phyloP scores from a whole-genome alignment of 2,113 vertebrate species.

The Motacilla alba region DNA sequence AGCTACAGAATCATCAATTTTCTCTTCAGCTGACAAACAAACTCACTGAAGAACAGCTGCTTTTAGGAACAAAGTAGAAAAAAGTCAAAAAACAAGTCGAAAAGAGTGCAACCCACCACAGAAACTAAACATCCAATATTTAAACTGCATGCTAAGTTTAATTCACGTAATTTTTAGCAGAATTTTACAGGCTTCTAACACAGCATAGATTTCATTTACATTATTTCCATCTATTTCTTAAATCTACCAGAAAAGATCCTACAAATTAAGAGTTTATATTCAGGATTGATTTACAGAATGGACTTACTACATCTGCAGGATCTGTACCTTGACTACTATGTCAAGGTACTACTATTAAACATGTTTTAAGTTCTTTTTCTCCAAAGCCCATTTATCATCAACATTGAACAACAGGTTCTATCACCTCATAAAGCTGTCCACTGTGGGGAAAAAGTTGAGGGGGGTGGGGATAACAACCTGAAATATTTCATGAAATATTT shows the following conservation, averaged over 20 bases:
- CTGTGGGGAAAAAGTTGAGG: fast-evolving
- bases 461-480: neutral
- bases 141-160: neutral
- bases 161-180: neutral
- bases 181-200: neutral
- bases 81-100: fast-evolving
- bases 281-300: neutral
- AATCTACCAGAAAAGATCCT: neutral
- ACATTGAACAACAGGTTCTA: neutral
- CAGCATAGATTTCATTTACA: neutral
- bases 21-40: neutral
- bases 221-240: neutral
- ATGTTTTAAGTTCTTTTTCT: fast-evolving
- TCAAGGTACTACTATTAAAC: neutral
- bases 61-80: neutral
- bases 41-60: neutral
- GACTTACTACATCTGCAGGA: neutral
- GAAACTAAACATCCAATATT: neutral
- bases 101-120: neutral
- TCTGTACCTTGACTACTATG: neutral
- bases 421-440: neutral
- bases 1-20: neutral
- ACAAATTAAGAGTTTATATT: neutral
- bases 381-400: neutral
- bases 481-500: neutral